Base-by-base conservation (phyloP, 1,140 invertebrate genomes). In the Tenebrio molitor region DNA sequence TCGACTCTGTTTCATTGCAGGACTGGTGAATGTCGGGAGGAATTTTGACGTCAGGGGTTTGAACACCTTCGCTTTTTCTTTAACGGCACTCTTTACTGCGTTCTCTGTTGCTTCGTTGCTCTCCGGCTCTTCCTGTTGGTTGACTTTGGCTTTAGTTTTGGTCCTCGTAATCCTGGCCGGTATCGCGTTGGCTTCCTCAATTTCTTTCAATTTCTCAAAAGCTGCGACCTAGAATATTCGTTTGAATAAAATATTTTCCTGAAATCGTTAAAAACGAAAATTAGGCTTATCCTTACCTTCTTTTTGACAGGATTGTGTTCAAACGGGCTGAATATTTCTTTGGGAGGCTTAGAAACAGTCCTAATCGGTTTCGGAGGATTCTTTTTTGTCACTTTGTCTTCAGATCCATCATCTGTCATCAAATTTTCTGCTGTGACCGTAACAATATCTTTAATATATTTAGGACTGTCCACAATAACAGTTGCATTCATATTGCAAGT, bases 241-340 rank as follows among this genome's bases (percentile, higher is more conserved):
- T n/a, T n/a, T n/a, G n/a, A n/a, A n/a, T n/a, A n/a, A n/a, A n/a
- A n/a, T n/a, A n/a, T n/a, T n/a, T n/a, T n/a, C n/a, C n/a, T n/a
- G n/a, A n/a, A n/a, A n/a, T n/a, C n/a, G n/a, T n/a, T n/a, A n/a
- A n/a, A n/a, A n/a, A n/a, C n/a, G n/a, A n/a, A n/a, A n/a, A n/a
- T n/a, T n/a, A n/a, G n/a, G n/a, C n/a, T n/a, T n/a, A n/a, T n/a
- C n/a, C n/a, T n/a, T n/a, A n/a, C n/a, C 15, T 87, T 84, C 76
- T 88, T 87, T 73, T 89, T 89, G 15, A 89, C 85, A 0, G 88
- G 88, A 71, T 88, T 88, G 58, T 87, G 87, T 1, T 84, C 80
- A 64, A 86, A 88, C 1, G 88, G 88, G 83, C 87, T 89, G 36
- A 84, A 86, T 12, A 82, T 71, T 41, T 80, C 73, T 53, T 81